Base-by-base conservation (phyloP, 2,888 invertebrate genomes). In the Helobdella robusta region DNA sequence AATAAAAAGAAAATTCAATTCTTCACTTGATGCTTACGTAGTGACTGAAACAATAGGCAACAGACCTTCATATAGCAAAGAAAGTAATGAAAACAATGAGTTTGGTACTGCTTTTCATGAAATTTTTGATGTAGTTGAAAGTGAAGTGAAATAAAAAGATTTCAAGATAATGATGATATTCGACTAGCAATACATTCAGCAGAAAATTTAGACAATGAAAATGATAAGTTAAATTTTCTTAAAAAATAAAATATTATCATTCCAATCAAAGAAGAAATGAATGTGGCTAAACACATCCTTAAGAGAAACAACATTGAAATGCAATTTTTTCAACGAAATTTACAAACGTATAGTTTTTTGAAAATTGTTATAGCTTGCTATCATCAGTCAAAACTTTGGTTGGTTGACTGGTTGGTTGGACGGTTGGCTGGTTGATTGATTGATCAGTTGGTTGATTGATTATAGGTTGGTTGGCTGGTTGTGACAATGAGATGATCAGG, bases 11-110 rank as follows among this genome's bases (percentile, higher is more conserved):
- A 40, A 40, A 40, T 40, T 40, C 11, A 40, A 40, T n/a, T 40
- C 44, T 40, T 40, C n/a, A 40, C 44, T 40, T 40, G 44, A 40
- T 40, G 44, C 11, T 40, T 40, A 40, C 44, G n/a, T 40, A 40
- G 44, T 40, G n/a, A 40, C 44, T 40, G 44, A 40, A 40, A 40
- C 44, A 40, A 40, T n/a, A 40, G 44, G 44, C 44, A 40, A 40
- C n/a, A 40, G 44, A 40, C 11, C 44, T n/a, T 40, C 44, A 40
- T 40, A 15, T n/a, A 40, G n/a, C 44, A 40, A n/a, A 15, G 44
- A 40, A 11, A 15, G 44, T 40, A 40, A 40, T 40, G n/a, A 40
- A 40, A 40, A 40, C 44, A 40, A n/a, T 40, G 44, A 40, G 44
- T 40, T 40, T 40, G 44, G 44, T n/a, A 40, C 11, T 40, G 44